Percentiles rank a stretch among this genome's conserved stretches.
Evolutionary conservation across 2,797 vertebrate genomes (phyloP).

Genomic region (Adrianichthys oophorus): DNA sequence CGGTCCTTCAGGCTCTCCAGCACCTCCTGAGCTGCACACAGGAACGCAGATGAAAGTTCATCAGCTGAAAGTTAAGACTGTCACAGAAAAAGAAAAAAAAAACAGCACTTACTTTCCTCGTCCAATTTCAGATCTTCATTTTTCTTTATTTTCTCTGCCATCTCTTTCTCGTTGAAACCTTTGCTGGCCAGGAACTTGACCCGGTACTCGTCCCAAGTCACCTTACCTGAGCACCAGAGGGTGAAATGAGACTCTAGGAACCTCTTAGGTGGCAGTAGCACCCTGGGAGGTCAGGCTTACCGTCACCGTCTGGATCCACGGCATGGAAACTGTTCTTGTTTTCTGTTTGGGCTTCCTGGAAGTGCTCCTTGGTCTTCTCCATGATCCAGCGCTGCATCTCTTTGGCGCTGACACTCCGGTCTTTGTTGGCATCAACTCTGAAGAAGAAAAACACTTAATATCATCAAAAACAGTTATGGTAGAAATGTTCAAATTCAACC

Average conservation of each 20-base stretch:
- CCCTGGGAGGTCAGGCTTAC: constrained; percentile 64
- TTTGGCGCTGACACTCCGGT: constrained; percentile 88
- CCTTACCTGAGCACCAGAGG: constrained; percentile 74
- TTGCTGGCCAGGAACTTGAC: constrained; percentile 94
- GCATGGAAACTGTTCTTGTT: constrained; percentile 91
- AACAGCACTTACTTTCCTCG: constrained; percentile 87
- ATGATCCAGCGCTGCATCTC: constrained; percentile 99
- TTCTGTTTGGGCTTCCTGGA: constrained; percentile 90
- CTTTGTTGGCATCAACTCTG: constrained; percentile 90
- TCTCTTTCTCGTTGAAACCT: constrained; percentile 88
- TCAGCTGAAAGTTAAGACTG: no score
- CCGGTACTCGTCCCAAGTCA: constrained; percentile 95
- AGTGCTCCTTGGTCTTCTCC: constrained; percentile 96
- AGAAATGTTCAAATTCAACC: no score
- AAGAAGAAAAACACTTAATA: rapidly evolving
- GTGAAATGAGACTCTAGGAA: no score
- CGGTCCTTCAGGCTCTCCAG: constrained; percentile 95
- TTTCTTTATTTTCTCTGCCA: constrained; percentile 87
- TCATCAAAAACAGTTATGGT: no score
- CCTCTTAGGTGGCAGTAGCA: no score
- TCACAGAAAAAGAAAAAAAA: not conserved
- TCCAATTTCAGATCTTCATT: constrained; percentile 93
- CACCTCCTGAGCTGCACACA: constrained; percentile 89
- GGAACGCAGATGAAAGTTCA: not conserved
- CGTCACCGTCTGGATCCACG: constrained; percentile 92